Evolutionary conservation across 2,888 invertebrate species (phyloP).

Genomic region (Dascillus cervinus): DNA sequence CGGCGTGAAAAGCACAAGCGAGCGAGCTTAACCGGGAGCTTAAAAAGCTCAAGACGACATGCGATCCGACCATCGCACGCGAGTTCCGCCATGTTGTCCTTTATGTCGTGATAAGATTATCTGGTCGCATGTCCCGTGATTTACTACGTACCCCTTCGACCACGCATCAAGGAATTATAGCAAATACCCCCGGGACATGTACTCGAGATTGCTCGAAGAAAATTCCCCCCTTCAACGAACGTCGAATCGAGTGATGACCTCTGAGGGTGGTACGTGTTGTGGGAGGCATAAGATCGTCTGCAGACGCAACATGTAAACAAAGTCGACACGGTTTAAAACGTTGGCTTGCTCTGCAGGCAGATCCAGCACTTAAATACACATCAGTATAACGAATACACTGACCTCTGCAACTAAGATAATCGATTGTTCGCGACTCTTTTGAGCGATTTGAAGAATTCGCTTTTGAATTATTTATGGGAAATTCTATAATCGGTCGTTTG

Average conservation of each 20-base stretch:
- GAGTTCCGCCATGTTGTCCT: conserved; percentile 42
- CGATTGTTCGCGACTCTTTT: no score
- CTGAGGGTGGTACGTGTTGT: conserved; percentile 9
- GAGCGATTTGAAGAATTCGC: no score
- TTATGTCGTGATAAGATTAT: conserved; percentile 42
- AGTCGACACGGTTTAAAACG: conserved; percentile 20
- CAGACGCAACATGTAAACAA: conserved; percentile 20
- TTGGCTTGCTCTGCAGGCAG: conserved; percentile 16
- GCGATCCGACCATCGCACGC: conserved; percentile 44
- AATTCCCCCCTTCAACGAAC: no score
- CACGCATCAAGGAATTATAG: not conserved
- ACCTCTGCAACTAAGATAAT: no score
- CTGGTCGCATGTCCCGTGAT: conserved; percentile 39
- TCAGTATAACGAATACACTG: conserved; percentile 4
- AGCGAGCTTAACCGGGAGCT: conserved; percentile 15
- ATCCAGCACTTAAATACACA: conserved; percentile 6
- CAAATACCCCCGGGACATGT: not conserved
- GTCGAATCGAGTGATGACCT: conserved; percentile 11
- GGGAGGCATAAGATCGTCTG: conserved; percentile 14
- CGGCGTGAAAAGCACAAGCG: conserved; percentile 12
- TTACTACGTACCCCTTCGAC: conserved; percentile 23
- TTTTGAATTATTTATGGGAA: no score
- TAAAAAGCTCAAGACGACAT: conserved; percentile 29
- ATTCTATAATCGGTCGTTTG: no score
- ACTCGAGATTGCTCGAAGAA: no score